Evolutionary conservation across 2,797 vertebrate genomes (phyloP).

Genomic region (Urophycis tenuis): DNA sequence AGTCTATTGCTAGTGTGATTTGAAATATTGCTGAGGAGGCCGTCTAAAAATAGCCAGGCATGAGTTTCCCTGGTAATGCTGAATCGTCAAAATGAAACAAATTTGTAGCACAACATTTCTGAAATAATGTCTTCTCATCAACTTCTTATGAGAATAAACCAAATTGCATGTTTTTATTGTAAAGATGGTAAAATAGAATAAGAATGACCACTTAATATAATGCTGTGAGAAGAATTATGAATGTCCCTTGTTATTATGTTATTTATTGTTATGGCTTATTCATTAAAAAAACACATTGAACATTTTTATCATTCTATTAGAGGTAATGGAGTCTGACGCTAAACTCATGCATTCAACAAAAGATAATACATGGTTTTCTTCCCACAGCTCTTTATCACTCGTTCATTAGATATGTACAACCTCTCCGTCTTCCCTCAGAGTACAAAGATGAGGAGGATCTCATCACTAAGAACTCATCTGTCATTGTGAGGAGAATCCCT

Average conservation of each 20-base stretch:
- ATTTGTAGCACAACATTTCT: neutral
- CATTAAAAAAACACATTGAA: neutral
- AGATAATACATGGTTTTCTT: neutral
- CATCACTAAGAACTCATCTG: conserved; percentile 91
- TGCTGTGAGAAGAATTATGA: neutral
- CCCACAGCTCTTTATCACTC: neutral
- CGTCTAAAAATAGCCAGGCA: neutral
- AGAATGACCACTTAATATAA: neutral
- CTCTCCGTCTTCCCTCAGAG: conserved; percentile 62
- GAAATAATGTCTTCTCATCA: neutral
- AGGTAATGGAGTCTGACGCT: neutral
- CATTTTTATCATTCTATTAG: neutral
- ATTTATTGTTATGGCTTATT: neutral
- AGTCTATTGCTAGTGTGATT: too few species aligned
- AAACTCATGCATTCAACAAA: neutral
- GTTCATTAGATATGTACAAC: neutral
- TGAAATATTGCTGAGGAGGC: neutral
- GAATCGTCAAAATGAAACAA: neutral
- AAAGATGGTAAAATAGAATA: neutral
- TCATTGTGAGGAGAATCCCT: conserved; percentile 90
- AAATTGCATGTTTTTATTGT: conserved; percentile 12
- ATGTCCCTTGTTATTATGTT: neutral
- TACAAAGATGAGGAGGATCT: conserved; percentile 82
- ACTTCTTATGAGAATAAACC: neutral
- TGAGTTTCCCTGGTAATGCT: neutral